Evolutionary conservation across 2,113 vertebrate genomes (phyloP).

Genomic region (Ginglymostoma cirratum): DNA sequence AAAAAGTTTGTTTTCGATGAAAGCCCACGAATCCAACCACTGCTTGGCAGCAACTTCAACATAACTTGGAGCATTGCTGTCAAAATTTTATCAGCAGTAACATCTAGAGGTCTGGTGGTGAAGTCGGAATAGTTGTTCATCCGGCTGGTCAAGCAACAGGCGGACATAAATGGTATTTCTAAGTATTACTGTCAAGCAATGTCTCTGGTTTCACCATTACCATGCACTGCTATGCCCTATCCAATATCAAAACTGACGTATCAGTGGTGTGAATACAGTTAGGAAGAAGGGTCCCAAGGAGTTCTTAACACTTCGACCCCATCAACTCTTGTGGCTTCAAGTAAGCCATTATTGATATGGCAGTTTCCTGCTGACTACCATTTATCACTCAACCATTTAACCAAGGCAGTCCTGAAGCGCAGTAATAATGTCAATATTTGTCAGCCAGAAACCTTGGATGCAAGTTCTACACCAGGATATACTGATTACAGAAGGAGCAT

Average conservation of each 20-base stretch:
- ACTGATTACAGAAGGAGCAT: too few species aligned
- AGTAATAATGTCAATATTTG: too few species aligned
- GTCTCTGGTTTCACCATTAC: background rate
- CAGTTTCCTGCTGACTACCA: background rate
- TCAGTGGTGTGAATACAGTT: background rate
- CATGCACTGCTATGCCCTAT: background rate
- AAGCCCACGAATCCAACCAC: background rate
- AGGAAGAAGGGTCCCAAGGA: background rate
- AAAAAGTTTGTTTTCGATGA: background rate
- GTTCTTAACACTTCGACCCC: background rate
- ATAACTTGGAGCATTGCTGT: background rate
- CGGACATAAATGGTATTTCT: background rate
- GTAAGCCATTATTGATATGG: background rate
- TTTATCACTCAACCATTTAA: background rate
- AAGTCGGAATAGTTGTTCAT: background rate
- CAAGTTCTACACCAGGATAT: too few species aligned
- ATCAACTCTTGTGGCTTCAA: background rate
- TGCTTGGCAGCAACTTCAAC: background rate
- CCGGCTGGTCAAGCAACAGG: background rate
- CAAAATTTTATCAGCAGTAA: background rate
- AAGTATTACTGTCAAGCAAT: background rate
- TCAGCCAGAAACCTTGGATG: too few species aligned
- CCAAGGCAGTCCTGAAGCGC: background rate
- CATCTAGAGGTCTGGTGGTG: background rate
- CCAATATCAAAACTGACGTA: background rate